Percentiles rank a stretch among this genome's conserved stretches.
Evolutionary conservation across 2,888 invertebrate species (phyloP).

Genomic region (Lepidocyrtinus sp.): DNA sequence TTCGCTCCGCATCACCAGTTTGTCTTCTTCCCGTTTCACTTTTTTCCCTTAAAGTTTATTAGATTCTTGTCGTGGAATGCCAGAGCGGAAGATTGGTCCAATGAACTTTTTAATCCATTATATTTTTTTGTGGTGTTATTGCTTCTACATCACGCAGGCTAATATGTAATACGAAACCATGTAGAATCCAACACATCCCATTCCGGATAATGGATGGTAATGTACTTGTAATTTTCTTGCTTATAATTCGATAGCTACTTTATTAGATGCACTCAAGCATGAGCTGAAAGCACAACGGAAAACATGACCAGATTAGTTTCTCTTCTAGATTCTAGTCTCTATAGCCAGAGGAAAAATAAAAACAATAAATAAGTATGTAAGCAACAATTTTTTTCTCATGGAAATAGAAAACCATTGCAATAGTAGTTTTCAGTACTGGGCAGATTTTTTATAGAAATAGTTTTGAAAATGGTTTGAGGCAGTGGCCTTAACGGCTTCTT

Average conservation of each 20-base stretch:
- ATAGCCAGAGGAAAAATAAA: too few relatives aligned
- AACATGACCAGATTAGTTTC: background rate
- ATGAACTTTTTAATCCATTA: conserved; percentile 49
- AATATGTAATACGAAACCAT: background rate
- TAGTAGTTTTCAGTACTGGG: too few relatives aligned
- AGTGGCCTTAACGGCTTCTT: background rate
- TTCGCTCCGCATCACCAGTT: conserved; percentile 25
- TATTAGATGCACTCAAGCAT: background rate
- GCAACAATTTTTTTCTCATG: background rate
- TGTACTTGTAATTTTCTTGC: background rate
- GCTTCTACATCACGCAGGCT: background rate
- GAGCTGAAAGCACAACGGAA: background rate
- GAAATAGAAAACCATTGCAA: too few relatives aligned
- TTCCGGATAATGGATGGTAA: background rate
- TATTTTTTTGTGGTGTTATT: conserved; percentile 9
- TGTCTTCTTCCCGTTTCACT: background rate
- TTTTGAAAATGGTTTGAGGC: too few relatives aligned
- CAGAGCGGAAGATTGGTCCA: conserved; percentile 11
- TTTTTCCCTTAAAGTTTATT: conserved; percentile 3
- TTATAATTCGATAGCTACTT: background rate
- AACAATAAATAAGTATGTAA: too few relatives aligned
- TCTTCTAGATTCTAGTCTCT: background rate
- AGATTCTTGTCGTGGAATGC: conserved; percentile 10
- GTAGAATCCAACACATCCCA: background rate
- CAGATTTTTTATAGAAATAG: too few relatives aligned